A percentile compares a stretch with the other conserved stretches of the same genome.
These are phyloP conservation scores for Acrocephalus arundinaceus DNA, from an alignment of 2,113 vertebrate species.

Conservation along the genomic window DNA sequence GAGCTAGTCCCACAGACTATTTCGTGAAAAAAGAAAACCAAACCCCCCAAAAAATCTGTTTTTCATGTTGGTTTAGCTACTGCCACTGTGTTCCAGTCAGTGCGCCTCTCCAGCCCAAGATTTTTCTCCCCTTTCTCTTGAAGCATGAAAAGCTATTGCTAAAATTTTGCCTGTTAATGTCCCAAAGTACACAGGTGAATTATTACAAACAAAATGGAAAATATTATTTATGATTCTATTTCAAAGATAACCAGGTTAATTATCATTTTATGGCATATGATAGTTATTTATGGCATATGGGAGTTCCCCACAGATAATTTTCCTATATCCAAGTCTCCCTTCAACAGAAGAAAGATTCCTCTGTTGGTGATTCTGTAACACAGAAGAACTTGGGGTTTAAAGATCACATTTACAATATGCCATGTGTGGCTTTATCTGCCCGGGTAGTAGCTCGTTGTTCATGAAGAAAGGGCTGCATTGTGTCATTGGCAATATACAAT, in stretches of 20 bases:
- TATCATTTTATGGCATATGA: not conserved
- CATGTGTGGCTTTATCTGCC: not conserved
- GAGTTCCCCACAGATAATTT: not conserved
- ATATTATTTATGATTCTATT: not conserved
- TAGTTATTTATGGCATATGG: not conserved
- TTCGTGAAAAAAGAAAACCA: not conserved
- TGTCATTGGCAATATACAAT: not conserved
- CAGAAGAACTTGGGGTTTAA: not conserved
- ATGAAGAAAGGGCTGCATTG: not conserved
- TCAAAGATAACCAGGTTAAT: not conserved
- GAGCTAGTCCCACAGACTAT: not conserved
- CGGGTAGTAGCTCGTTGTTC: not conserved
- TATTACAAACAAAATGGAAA: not conserved
- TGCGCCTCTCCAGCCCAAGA: not conserved
- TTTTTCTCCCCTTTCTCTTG: not conserved
- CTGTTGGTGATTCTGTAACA: not conserved
- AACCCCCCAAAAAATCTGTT: not conserved
- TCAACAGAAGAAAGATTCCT: not conserved
- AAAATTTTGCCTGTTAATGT: not conserved
- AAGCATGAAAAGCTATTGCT: not conserved
- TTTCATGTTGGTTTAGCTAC: not conserved
- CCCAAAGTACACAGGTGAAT: not conserved
- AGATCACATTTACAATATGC: not conserved
- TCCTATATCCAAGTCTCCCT: not conserved
- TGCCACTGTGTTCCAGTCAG: not conserved